These are phyloP conservation scores for Bubo scandiacus DNA, from an alignment of 2,113 vertebrate genomes.

Conservation along the genomic window DNA sequence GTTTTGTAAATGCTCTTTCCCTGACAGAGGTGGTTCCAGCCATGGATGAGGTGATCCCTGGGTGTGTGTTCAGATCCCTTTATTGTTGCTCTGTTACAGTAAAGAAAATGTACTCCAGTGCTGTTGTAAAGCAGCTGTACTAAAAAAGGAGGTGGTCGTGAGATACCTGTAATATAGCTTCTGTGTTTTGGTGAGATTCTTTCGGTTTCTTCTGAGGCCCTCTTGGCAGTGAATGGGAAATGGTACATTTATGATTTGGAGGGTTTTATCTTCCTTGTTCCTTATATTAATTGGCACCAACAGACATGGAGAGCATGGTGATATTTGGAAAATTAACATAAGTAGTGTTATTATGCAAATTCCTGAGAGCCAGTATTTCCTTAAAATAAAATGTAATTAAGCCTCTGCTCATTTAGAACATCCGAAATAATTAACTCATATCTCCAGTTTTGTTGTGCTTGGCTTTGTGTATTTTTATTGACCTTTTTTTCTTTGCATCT, in stretches of 20 bases:
- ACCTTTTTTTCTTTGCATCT: slow-evolving; percentile 6
- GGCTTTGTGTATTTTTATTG: neutral
- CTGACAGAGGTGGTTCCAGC: neutral
- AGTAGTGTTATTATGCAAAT: slow-evolving; percentile 67
- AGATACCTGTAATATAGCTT: neutral
- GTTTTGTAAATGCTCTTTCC: neutral
- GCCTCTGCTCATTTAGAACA: slow-evolving; percentile 41
- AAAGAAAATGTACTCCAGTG: neutral
- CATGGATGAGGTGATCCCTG: neutral
- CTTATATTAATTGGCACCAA: slow-evolving; percentile 52
- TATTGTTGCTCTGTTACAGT: neutral
- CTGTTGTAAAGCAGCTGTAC: neutral
- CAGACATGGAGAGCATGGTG: slow-evolving; percentile 18
- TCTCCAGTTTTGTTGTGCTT: slow-evolving; percentile 3
- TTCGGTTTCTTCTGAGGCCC: neutral
- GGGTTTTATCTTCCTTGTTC: slow-evolving; percentile 36
- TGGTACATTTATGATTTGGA: neutral
- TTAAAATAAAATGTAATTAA: slow-evolving; percentile 71
- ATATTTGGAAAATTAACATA: slow-evolving; percentile 64
- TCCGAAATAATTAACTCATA: slow-evolving; percentile 52
- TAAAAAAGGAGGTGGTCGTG: neutral
- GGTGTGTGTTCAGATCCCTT: neutral
- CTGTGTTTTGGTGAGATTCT: neutral
- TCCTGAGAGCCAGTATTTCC: slow-evolving; percentile 55
- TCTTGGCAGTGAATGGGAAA: neutral